These are phyloP conservation scores for Zapornia atra DNA, from an alignment of 2,113 vertebrate genomes.

Conservation along the genomic window DNA sequence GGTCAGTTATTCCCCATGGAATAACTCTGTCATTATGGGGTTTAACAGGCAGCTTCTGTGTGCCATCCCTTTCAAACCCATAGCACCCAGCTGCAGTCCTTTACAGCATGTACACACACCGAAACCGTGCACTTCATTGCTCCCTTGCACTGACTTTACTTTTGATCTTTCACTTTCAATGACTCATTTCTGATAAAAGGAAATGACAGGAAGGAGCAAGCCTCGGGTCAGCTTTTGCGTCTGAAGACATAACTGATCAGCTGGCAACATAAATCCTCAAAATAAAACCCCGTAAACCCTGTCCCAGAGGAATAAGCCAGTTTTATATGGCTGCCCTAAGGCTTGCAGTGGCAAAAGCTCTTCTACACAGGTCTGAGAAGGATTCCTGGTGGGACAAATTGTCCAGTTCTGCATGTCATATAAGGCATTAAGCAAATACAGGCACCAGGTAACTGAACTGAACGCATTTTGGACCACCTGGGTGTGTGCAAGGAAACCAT, in stretches of 20 bases:
- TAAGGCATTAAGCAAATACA: background rate
- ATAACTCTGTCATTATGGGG: background rate
- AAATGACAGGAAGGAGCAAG: background rate
- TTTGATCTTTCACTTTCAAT: background rate
- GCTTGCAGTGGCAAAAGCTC: background rate
- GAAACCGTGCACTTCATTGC: fast-evolving
- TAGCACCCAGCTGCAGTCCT: background rate
- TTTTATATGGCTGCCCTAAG: background rate
- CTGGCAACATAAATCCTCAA: background rate
- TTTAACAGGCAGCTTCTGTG: background rate
- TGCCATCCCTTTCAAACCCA: background rate
- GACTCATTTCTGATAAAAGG: background rate
- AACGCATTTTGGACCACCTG: background rate
- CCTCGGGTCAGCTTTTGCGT: background rate
- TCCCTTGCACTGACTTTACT: background rate
- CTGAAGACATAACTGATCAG: background rate
- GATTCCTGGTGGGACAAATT: background rate
- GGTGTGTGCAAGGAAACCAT: background rate
- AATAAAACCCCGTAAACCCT: background rate
- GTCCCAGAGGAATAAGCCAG: background rate
- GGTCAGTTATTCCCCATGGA: background rate
- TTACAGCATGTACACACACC: background rate
- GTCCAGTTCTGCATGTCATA: background rate
- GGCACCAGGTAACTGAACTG: background rate
- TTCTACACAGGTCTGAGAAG: background rate